Evolutionary conservation across 2,797 vertebrate species (phyloP).

Genomic region (Poecilia velifera): DNA sequence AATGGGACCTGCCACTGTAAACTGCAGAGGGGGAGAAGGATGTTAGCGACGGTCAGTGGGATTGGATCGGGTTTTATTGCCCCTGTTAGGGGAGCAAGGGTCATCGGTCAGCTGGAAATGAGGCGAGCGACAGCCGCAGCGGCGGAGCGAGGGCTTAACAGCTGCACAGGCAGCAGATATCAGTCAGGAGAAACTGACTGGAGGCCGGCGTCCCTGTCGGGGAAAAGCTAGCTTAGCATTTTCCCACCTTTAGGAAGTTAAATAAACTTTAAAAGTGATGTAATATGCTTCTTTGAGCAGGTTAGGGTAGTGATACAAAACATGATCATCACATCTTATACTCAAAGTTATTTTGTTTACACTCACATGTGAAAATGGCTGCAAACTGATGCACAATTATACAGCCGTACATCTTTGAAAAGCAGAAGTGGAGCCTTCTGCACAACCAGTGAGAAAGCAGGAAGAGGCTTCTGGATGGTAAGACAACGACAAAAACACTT

Average conservation of each 20-base stretch:
- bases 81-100: conserved; percentile 46
- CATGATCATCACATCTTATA: no score
- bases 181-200: conserved; percentile 39
- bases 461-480: no score
- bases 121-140: conserved; percentile 25
- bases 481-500: no score
- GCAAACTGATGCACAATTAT: no score
- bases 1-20: conserved; percentile 96
- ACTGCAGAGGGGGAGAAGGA: conserved; percentile 78
- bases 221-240: conserved; percentile 3
- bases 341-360: no score
- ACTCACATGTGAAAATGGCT: no score
- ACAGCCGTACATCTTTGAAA: no score
- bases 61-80: conserved; percentile 54
- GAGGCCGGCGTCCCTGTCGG: conserved; percentile 28
- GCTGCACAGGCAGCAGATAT: conserved; percentile 33
- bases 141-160: conserved; percentile 27
- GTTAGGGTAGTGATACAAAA: no score
- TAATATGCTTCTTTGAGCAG: no score
- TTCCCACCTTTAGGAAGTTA: conserved; percentile 9
- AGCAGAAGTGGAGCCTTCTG: no score
- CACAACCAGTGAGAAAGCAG: no score
- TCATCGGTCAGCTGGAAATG: conserved; percentile 50
- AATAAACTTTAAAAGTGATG: background rate
- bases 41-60: conserved; percentile 35